Percentiles rank a stretch among this genome's conserved stretches.
Evolutionary conservation across 1,140 invertebrate genomes (phyloP).

Genomic region (Pseudomyrmex concolor): DNA sequence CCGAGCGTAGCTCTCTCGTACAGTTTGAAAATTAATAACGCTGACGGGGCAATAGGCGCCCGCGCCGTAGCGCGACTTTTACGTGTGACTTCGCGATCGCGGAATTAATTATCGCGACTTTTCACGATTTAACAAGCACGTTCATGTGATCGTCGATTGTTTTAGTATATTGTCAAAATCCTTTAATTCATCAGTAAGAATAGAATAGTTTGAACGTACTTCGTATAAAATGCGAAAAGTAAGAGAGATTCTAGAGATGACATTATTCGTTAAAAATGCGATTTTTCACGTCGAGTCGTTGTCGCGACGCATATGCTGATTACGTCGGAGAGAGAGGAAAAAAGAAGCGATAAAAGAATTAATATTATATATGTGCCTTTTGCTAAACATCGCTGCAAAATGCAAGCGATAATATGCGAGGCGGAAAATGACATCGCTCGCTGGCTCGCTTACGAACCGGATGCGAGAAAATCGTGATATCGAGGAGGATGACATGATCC

Average conservation of each 20-base stretch:
- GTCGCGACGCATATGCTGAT: neutral
- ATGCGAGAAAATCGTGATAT: constrained; percentile 52
- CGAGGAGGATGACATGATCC: constrained; percentile 32
- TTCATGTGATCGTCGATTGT: constrained; percentile 13
- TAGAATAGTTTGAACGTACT: neutral
- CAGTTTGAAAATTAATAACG: constrained; percentile 61
- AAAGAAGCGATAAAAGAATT: neutral
- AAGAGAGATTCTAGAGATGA: neutral
- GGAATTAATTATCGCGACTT: constrained; percentile 46
- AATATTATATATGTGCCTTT: constrained; percentile 48
- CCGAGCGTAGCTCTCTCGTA: constrained; percentile 27
- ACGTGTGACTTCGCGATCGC: constrained; percentile 23
- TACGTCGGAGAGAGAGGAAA: neutral
- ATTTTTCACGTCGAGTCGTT: neutral
- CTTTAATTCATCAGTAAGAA: neutral
- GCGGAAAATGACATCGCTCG: constrained; percentile 49
- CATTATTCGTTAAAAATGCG: constrained; percentile 5
- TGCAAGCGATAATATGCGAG: constrained; percentile 39
- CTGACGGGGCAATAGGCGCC: constrained; percentile 38
- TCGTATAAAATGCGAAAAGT: constrained; percentile 2
- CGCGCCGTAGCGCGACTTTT: constrained; percentile 45
- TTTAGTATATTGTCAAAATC: neutral
- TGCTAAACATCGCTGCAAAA: constrained; percentile 32
- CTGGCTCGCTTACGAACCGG: constrained; percentile 20
- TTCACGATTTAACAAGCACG: neutral